Base-by-base conservation (phyloP, 2,113 vertebrate species). In the Hemicordylus capensis region DNA sequence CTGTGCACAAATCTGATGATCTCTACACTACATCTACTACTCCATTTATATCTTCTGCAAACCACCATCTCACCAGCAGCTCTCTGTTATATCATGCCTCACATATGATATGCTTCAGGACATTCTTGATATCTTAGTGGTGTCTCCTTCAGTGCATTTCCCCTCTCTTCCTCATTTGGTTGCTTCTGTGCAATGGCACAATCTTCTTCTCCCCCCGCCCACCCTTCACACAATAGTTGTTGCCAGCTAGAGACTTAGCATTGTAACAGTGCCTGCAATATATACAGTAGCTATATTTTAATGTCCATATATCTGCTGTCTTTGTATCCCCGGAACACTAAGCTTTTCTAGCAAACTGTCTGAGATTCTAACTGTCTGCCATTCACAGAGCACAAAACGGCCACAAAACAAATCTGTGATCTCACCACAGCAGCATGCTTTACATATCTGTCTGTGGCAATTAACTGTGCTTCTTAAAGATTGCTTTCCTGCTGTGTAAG, bases 401-500 rank as follows among this genome's bases (percentile, higher is more conserved):
- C 17, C 72, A 86, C 85, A 77, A 92, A 78, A 79, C 84, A 88
- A 89, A 87, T 73, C 61, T 17, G 51, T 81, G 76, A 20, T 87
- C 85, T 69, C 84, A 8, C 86, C 80, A n/a, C 37, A 0, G 83
- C 69, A 80, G 72, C 11, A 0, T 80, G 70, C 83, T 83, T 91
- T 22, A 4, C 0, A 0, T 0, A 42, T 84, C 82, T 0, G 89
- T 70, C 46, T 26, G 73, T 81, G 81, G 88, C 91, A 86, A 37
- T 63, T 39, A 88, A 84, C 88, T 1, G 28, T 66, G 80, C 17
- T 20, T 81, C 64, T 69, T 88, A 91, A 76, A 20, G 92, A 4
- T 81, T 94, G 84, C 89, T 93, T 87, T 87, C 93, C 94, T 46
- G 93, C 94, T 94, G 92, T 5, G 91, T 48, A 2, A 3, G 78